Conservation (phyloP, 2,888 invertebrate species). For the Tyria jacobaeae region DNA sequence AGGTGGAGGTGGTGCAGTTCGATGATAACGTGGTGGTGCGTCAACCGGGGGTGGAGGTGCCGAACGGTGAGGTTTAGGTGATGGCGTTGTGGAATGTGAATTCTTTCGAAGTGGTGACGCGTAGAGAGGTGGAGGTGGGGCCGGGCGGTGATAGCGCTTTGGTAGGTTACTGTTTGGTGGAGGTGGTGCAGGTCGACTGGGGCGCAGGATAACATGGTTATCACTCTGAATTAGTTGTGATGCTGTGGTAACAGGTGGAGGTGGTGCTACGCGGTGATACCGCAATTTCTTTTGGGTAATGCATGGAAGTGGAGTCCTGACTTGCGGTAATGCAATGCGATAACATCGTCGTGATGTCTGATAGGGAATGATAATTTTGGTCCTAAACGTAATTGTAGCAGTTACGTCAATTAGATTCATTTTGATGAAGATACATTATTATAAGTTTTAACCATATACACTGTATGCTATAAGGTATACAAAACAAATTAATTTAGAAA, state of each 20-base stretch:
- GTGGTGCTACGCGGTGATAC: background rate
- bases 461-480: too few species aligned
- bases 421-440: background rate
- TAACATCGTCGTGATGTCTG: background rate
- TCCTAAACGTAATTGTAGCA: slow-evolving; percentile 1
- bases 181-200: slow-evolving; percentile 5
- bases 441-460: too few species aligned
- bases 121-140: background rate
- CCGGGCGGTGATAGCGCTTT: background rate
- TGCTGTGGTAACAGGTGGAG: background rate
- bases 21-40: background rate
- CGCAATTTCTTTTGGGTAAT: background rate
- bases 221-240: too few species aligned
- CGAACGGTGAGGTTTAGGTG: background rate
- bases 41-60: slow-evolving; percentile 3
- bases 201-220: background rate
- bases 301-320: background rate
- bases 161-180: background rate
- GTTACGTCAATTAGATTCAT: slow-evolving; percentile 2
- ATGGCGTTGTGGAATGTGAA: background rate
- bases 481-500: background rate
- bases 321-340: background rate
- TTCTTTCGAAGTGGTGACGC: background rate
- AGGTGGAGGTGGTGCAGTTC: background rate
- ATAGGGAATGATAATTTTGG: background rate